Base-by-base conservation (phyloP, 53 echinoderm and acorn worm genomes). In the Paracentrotus lividus region DNA sequence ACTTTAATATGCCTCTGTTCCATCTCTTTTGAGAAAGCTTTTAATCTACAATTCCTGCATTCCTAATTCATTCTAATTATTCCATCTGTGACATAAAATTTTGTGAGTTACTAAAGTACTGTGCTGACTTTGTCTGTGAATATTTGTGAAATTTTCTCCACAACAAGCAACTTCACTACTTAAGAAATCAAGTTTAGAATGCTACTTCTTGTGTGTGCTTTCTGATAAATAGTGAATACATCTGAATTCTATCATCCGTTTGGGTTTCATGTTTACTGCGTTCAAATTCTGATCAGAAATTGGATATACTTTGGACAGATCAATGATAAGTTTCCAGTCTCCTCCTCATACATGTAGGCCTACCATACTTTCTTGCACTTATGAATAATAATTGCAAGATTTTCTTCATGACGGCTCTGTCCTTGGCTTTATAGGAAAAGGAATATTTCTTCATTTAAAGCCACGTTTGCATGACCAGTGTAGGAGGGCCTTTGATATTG, bases 41-140 rank as follows among this genome's bases (percentile, higher is more conserved):
- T 77, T 77, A 77, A 77, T 77, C 44, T 42, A 23, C n/a, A n/a
- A n/a, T n/a, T n/a, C n/a, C n/a, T n/a, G n/a, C n/a, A 42, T 20
- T 77, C 77, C 43, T 77, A 43, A 34, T 67, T 33, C 67, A 31
- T 33, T n/a, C 16, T 77, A 42, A 77, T 42, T n/a, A n/a, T n/a
- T n/a, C n/a, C n/a, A n/a, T n/a, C n/a, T n/a, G n/a, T n/a, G n/a
- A n/a, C n/a, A n/a, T n/a, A n/a, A n/a, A n/a, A n/a, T n/a, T n/a
- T n/a, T n/a, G n/a, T n/a, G n/a, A n/a, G n/a, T n/a, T n/a, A n/a
- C n/a, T n/a, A n/a, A n/a, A n/a, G n/a, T n/a, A n/a, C n/a, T n/a
- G n/a, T n/a, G n/a, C n/a, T n/a, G n/a, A n/a, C n/a, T n/a, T n/a
- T n/a, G n/a, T n/a, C n/a, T n/a, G n/a, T n/a, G n/a, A n/a, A n/a